Evolutionary conservation across 92 coral and sea anemone genomes (phyloP).

Genomic region (Ricordea florida): DNA sequence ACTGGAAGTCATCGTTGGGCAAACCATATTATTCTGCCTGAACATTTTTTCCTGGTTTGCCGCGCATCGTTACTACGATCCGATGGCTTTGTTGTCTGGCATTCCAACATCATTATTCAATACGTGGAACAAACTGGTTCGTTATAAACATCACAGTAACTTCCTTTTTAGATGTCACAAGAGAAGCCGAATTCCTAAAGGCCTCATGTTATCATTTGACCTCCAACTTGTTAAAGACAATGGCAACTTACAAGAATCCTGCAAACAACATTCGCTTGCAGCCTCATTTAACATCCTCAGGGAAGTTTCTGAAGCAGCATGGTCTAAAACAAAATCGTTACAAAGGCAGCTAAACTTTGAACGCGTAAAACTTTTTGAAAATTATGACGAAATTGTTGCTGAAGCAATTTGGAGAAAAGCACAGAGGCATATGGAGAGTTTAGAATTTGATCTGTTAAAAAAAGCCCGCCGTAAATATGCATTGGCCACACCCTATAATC

Average conservation of each 20-base stretch:
- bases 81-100: slow-evolving; percentile 34
- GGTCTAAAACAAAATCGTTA: slow-evolving; percentile 27
- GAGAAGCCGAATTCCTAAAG: slow-evolving; percentile 45
- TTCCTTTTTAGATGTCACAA: slow-evolving; percentile 12
- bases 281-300: slow-evolving; percentile 40
- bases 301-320: slow-evolving; percentile 44
- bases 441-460: slow-evolving; percentile 2
- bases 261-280: slow-evolving; percentile 32
- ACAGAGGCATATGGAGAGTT: neutral
- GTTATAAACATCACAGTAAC: slow-evolving; percentile 35
- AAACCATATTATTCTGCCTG: no score
- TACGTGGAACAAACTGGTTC: slow-evolving; percentile 44
- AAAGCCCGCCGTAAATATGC: slow-evolving; percentile 17
- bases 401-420: slow-evolving; percentile 5
- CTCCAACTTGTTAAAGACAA: slow-evolving; percentile 51
- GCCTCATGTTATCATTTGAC: slow-evolving; percentile 49
- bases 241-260: slow-evolving; percentile 18
- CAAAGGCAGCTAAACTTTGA: slow-evolving; percentile 22
- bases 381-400: neutral
- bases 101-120: slow-evolving; percentile 26
- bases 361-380: slow-evolving; percentile 17
- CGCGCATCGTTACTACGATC: slow-evolving; percentile 38
- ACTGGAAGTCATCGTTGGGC: neutral
- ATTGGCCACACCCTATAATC: no score
- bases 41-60: neutral